These are phyloP conservation scores for Lasioglossum pauxillum DNA, from an alignment of 2,888 invertebrate genomes.

Conservation along the genomic window DNA sequence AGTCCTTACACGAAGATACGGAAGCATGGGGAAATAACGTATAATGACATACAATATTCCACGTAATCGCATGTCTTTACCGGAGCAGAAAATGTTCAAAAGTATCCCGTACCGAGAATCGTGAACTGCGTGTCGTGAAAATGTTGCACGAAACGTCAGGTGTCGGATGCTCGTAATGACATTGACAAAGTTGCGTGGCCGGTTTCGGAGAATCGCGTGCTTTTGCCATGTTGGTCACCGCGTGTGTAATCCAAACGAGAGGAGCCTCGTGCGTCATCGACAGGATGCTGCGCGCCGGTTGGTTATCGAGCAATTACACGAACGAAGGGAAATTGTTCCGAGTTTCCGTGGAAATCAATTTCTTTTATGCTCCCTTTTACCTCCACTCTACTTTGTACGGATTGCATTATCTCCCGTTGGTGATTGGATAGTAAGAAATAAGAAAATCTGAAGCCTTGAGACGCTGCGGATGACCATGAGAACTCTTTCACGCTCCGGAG, in stretches of 20 bases:
- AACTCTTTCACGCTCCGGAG: not conserved
- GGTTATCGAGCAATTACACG: not conserved
- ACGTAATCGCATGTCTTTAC: not conserved
- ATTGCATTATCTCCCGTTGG: conserved; percentile 9
- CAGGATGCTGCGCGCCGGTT: not conserved
- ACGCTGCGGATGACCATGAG: not conserved
- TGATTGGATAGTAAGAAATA: not conserved
- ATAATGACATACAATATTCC: conserved; percentile 15
- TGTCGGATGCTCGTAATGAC: not conserved
- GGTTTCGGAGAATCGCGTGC: conserved; percentile 14
- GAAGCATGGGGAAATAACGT: not conserved
- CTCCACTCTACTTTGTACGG: not conserved
- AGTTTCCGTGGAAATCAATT: conserved; percentile 13
- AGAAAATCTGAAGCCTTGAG: not conserved
- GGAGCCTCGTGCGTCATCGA: not conserved
- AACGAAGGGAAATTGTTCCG: not conserved
- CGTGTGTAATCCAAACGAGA: not conserved
- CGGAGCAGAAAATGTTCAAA: conserved; percentile 12
- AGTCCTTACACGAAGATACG: not conserved
- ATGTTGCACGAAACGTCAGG: conserved; percentile 26
- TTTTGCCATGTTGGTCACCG: not conserved
- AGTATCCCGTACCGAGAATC: conserved; percentile 5
- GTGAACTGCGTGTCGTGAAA: conserved; percentile 6
- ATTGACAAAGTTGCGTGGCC: not conserved
- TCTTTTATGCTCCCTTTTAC: not conserved